Percentiles rank a stretch among this genome's conserved stretches.
Conservation (phyloP, 2,113 vertebrate genomes). For the Sorex fumeus region DNA sequence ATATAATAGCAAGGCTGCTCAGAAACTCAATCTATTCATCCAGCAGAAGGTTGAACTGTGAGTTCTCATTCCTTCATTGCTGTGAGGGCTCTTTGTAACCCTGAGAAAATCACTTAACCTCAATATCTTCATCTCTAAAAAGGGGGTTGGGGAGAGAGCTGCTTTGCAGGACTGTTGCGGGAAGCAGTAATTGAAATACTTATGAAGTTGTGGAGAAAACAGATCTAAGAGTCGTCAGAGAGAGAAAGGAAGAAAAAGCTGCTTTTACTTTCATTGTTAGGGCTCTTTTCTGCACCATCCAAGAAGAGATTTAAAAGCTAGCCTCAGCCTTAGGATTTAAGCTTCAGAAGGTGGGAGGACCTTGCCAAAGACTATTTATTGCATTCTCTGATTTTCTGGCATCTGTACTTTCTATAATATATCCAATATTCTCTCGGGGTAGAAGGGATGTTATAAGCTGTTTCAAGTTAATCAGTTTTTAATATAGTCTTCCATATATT, state of each 20-base stretch:
- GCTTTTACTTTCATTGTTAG: slow-evolving; percentile 69
- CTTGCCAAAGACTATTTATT: slow-evolving; percentile 41
- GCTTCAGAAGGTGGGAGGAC: slow-evolving; percentile 8
- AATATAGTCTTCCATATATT: slow-evolving; percentile 40
- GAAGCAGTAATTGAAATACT: slow-evolving; percentile 84
- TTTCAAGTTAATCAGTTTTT: slow-evolving; percentile 70
- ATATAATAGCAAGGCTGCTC: slow-evolving; percentile 79
- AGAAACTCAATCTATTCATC: slow-evolving; percentile 81
- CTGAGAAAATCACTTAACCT: slow-evolving; percentile 86
- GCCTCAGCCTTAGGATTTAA: slow-evolving; percentile 24
- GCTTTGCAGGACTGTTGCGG: slow-evolving; percentile 70
- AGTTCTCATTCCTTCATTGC: slow-evolving; percentile 77
- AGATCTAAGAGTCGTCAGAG: slow-evolving; percentile 62
- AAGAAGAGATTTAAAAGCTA: slow-evolving; percentile 67
- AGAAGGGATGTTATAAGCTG: slow-evolving; percentile 17
- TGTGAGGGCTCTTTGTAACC: slow-evolving; percentile 80
- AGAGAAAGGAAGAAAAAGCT: slow-evolving; percentile 28
- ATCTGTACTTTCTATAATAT: slow-evolving; percentile 32
- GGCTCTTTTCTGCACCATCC: slow-evolving; percentile 55
- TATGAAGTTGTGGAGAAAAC: slow-evolving; percentile 81
- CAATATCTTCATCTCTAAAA: slow-evolving; percentile 82
- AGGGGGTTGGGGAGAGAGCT: slow-evolving; percentile 65
- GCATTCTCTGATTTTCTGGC: slow-evolving; percentile 44
- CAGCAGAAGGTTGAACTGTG: slow-evolving; percentile 67
- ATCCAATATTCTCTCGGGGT: neutral